Base-by-base conservation (phyloP, 2,888 invertebrate genomes). In the Sesia apiformis region DNA sequence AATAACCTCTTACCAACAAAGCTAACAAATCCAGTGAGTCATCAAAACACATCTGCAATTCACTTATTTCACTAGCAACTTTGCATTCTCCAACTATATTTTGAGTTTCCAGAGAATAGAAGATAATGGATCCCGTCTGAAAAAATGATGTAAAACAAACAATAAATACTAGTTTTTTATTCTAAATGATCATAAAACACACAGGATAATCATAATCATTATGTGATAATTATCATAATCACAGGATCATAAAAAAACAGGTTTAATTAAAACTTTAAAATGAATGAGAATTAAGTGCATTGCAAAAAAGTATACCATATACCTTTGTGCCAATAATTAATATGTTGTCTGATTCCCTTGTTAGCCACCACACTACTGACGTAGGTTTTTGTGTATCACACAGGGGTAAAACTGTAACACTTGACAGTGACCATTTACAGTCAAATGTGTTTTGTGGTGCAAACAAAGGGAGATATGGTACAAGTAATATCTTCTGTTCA, bases 351-450 rank as follows among this genome's bases (percentile, higher is more conserved):
- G 92, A 93, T 65, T 93, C 93, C 59, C 92, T 84, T 6, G 95
- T 95, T 63, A 94, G 92, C 95, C 95, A 95, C 94, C 95, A 95
- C 6, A 93, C 91, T 4, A 93, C 90, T 56, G 92, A 91, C 6
- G 92, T 86, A 3, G 94, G 93, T 60, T 84, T 89, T 4, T 73
- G 63, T 58, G 83, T 71, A 56, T 73, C 72, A n/a, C 73, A 71
- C 40, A 88, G 69, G 4, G 86, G 85, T 49, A 90, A 67, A 40
- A 87, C 88, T 42, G 90, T 88, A 39, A 89, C 85, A 65, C 89
- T 78, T n/a, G 84, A 77, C 3, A 86, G 67, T 8, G 90, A 87
- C 90, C 90, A 90, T 62, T 84, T 89, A 54, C 76, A 78, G 67
- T 90, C 90, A 73, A 83, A 89, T 43, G 73, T 74, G 60, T 72